Base-by-base conservation (phyloP, 2,113 vertebrate species). In the Apteryx owenii region DNA sequence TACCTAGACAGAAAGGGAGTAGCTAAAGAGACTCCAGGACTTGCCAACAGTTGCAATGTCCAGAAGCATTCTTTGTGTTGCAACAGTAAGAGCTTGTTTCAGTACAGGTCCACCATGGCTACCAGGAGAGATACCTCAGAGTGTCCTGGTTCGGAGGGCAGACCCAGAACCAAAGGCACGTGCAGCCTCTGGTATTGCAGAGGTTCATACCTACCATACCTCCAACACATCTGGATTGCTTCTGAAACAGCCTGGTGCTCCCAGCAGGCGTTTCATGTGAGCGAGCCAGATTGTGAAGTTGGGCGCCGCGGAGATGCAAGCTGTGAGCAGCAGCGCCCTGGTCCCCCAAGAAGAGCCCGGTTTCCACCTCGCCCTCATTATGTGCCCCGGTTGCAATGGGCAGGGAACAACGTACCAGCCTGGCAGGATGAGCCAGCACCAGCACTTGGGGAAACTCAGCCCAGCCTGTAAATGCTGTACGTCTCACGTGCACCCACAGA, bases 11-110 rank as follows among this genome's bases (percentile, higher is more conserved):
- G 17, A 33, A 70, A 29, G 36, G 48, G 15, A 36, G 31, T 3
- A 20, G 33, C 84, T 28, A 2, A 9, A 26, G 81, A 90, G 46
- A 64, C 69, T 71, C 69, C 73, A 85, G 81, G 82, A 66, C 0
- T 1, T 75, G 58, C 65, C 86, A 76, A 64, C 10, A 60, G 50
- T 38, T 53, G 66, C 50, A 58, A 28, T 12, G 2, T 15, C 87
- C 78, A n/a, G 64, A 19, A 91, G 44, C 1, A 0, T 36, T 82
- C 11, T 80, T 48, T 26, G 19, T 0, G 2, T 26, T 68, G 10
- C 28, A 44, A 51, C 51, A 77, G 50, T 40, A 33, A 77, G 61
- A 84, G 65, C 53, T 68, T 2, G 0, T 58, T 66, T 64, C 86
- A 69, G 20, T 77, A 51, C 81, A 88, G 69, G 44, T 15, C 60